Base-by-base conservation (phyloP, 2,888 invertebrate genomes). In the Perizoma affinitatum region DNA sequence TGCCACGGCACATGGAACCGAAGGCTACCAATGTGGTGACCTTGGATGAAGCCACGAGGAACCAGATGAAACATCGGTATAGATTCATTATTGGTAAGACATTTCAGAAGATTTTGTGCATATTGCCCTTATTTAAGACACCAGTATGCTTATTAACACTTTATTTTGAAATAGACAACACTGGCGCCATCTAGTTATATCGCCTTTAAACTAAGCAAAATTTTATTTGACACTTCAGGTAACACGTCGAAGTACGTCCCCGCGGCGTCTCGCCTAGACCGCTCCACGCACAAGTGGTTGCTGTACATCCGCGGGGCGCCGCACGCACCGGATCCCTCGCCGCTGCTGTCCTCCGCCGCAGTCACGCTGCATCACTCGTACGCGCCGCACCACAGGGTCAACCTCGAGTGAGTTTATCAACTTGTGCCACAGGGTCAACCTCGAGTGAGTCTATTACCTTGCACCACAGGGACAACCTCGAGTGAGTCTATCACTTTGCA, bases 251-350 rank as follows among this genome's bases (percentile, higher is more conserved):
- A 96, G 79, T 97, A 95, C 93, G 95, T 96, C 35, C 95, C 95
- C 0, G 92, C 95, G 0, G 94, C 96, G 74, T 94, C 95, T 33
- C 86, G 94, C 36, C 93, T 94, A 38, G 95, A 95, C 78, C 94
- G 94, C 33, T 94, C 96, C 0, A 97, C 96, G 6, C 97, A 98
- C 87, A 97, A 97, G 83, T 98, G 98, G 98, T 94, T 97, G 88
- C 94, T 98, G 58, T 98, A 98, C 90, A 95, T 98, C 2, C 94
- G 97, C 71, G 96, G 63, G 0, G 40, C 61, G 36, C 36, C 54
- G 8, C 47, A 11, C 4, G 94, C 95, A 22, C 55, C 94, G 61
- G 93, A 94, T 66, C 35, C 87, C 88, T 64, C 94, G 93, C 34
- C 93, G 92, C 68, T 93, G 95, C 64, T 95, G 11, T 85, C 92